Conservation (phyloP, 1,140 invertebrate species). For the Ylistrum balloti region DNA sequence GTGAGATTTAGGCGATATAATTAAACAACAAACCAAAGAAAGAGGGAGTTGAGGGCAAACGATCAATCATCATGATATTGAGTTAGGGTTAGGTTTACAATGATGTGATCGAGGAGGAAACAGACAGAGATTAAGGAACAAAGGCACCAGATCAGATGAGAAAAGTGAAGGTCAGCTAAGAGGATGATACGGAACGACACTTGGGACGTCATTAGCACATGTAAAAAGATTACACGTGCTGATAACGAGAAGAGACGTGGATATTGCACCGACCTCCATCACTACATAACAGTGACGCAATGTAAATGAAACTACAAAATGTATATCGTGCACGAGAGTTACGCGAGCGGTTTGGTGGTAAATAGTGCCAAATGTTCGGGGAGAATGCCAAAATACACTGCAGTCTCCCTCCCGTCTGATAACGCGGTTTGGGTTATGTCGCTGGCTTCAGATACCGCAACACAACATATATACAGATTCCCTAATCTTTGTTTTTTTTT, state of each 20-base stretch:
- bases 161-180: not conserved
- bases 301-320: not conserved
- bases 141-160: not conserved
- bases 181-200: not conserved
- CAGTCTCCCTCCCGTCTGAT: not conserved
- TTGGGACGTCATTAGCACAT: not conserved
- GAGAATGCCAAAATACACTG: not conserved
- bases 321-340: constrained; percentile 1
- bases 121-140: not conserved
- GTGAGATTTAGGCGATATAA: not conserved
- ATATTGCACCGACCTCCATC: not conserved
- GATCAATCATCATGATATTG: no score
- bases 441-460: not conserved
- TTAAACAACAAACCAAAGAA: not conserved
- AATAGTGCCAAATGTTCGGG: constrained; percentile 31
- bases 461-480: not conserved
- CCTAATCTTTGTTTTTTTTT: not conserved
- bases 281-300: constrained; percentile 25
- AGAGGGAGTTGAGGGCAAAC: no score
- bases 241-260: constrained; percentile 1
- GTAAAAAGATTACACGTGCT: not conserved
- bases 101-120: no score
- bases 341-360: not conserved
- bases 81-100: no score
- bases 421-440: not conserved